Evolutionary conservation across 2,113 vertebrate species (phyloP).

Genomic region (Anolis carolinensis): DNA sequence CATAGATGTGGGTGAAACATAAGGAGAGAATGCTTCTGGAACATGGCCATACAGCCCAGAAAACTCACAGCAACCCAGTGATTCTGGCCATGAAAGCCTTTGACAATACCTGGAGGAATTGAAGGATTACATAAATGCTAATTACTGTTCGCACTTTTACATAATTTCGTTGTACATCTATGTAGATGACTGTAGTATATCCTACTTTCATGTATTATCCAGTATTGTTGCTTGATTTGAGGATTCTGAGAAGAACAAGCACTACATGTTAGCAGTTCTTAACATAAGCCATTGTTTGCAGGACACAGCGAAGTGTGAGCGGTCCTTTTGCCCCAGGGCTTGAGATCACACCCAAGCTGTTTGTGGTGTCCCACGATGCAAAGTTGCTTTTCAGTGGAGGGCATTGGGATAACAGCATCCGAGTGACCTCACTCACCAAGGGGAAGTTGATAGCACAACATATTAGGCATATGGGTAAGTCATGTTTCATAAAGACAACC

Average conservation of each 20-base stretch:
- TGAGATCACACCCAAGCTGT: conserved; percentile 85
- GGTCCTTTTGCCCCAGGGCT: conserved; percentile 92
- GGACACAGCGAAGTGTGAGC: conserved; percentile 87
- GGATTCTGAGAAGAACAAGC: not conserved
- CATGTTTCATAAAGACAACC: conserved; percentile 4
- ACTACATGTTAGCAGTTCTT: conserved; percentile 22
- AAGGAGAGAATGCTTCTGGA: no score
- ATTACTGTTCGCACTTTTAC: no score
- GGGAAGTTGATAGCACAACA: conserved; percentile 90
- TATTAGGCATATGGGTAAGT: conserved; percentile 94
- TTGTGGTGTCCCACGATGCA: conserved; percentile 94
- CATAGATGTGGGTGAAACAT: no score
- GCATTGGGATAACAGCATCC: conserved; percentile 96
- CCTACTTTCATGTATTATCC: no score
- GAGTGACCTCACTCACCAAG: conserved; percentile 91
- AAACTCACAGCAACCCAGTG: no score
- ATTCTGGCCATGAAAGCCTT: no score
- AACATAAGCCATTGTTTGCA: conserved; percentile 66
- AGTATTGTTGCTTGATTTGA: not conserved
- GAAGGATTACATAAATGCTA: no score
- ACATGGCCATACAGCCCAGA: no score
- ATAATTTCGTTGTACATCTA: no score
- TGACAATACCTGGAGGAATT: no score
- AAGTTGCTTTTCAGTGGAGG: conserved; percentile 96
- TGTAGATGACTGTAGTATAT: no score